Evolutionary conservation across 2,797 vertebrate species (phyloP).

Genomic region (Glossophaga mutica): DNA sequence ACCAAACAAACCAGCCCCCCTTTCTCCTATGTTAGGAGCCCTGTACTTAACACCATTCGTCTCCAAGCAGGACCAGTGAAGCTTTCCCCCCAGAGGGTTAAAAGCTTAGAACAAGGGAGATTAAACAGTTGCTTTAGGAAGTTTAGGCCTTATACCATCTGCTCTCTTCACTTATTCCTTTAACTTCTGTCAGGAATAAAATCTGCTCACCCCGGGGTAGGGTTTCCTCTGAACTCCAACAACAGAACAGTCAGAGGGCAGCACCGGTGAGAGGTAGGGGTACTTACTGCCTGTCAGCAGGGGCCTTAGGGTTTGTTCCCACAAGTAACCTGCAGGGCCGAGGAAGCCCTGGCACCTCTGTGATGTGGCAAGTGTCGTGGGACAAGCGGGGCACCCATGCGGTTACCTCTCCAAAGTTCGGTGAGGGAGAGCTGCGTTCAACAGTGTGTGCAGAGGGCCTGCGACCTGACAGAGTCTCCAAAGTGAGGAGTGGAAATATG

Average conservation of each 20-base stretch:
- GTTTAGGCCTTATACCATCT: neutral
- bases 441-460: neutral
- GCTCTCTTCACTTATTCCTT: neutral
- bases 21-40: neutral
- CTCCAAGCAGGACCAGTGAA: neutral
- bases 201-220: neutral
- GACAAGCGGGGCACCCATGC: neutral
- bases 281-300: neutral
- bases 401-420: neutral
- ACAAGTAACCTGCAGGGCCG: neutral
- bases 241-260: neutral
- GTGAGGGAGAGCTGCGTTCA: neutral
- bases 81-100: neutral
- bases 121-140: neutral
- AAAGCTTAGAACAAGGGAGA: neutral
- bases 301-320: neutral
- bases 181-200: neutral
- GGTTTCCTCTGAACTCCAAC: neutral
- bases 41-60: neutral
- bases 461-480: no score
- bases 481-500: neutral
- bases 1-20: neutral
- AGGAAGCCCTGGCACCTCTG: neutral
- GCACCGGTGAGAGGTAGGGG: neutral
- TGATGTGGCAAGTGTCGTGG: accelerated